Evolutionary conservation across 2,113 vertebrate species (phyloP).

Genomic region (Podocnemis expansa): DNA sequence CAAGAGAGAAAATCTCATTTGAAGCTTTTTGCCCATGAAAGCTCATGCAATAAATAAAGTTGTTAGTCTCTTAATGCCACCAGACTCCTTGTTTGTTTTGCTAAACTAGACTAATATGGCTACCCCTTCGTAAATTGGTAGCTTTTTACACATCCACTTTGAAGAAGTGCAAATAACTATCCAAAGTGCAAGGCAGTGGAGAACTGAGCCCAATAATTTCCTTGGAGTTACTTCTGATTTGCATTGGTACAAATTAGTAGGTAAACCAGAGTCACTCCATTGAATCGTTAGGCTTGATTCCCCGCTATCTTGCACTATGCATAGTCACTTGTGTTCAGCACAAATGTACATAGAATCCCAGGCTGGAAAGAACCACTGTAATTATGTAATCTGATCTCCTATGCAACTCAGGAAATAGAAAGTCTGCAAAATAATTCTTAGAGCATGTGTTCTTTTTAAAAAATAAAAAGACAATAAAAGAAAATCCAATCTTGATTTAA

Average conservation of each 20-base stretch:
- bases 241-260: neutral
- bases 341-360: neutral
- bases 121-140: neutral
- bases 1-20: too few relatives aligned
- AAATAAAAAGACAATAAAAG: neutral
- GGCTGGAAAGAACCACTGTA: neutral
- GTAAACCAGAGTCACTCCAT: neutral
- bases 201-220: neutral
- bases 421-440: neutral
- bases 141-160: neutral
- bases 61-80: too few relatives aligned
- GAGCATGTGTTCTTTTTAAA: too few relatives aligned
- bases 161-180: fast-evolving
- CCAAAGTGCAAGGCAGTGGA: neutral
- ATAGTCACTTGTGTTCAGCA: neutral
- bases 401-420: neutral
- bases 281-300: neutral
- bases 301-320: neutral
- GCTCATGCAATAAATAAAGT: too few relatives aligned
- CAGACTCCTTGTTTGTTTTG: too few relatives aligned
- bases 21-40: too few relatives aligned
- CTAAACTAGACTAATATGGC: too few relatives aligned
- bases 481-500: neutral
- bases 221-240: neutral
- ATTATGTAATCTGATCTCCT: neutral